These are phyloP conservation scores for Myodes glareolus DNA, from an alignment of 2,113 vertebrate genomes.

Conservation along the genomic window DNA sequence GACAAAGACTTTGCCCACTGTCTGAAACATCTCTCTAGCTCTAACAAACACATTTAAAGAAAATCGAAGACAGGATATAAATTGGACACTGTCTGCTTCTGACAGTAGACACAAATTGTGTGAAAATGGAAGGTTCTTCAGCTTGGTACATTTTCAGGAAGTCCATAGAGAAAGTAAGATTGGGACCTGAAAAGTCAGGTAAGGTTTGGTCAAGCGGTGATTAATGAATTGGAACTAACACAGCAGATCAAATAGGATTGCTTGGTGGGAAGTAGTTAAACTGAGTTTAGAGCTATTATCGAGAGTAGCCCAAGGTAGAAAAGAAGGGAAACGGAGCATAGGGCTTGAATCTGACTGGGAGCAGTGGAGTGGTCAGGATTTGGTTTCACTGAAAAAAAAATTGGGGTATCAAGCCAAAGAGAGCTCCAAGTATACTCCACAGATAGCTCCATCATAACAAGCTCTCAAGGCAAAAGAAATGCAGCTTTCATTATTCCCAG, in stretches of 20 bases:
- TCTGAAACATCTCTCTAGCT: neutral
- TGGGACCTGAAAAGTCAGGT: conserved; percentile 47
- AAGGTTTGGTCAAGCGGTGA: conserved; percentile 15
- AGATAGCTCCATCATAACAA: conserved; percentile 70
- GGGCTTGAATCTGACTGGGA: neutral
- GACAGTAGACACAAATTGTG: neutral
- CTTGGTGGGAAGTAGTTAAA: conserved; percentile 38
- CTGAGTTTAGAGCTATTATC: neutral
- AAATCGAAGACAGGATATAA: conserved; percentile 39
- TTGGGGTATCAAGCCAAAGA: conserved; percentile 31
- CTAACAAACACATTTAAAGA: conserved; percentile 3
- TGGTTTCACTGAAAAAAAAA: conserved; percentile 47
- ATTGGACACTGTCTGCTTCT: neutral
- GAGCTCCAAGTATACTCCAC: conserved; percentile 51
- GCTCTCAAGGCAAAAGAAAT: conserved; percentile 64
- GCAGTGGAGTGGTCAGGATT: neutral
- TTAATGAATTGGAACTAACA: conserved; percentile 14
- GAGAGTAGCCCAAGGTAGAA: conserved; percentile 3
- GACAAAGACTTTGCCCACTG: neutral
- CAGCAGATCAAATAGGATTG: conserved; percentile 33
- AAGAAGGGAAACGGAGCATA: neutral
- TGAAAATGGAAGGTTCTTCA: conserved; percentile 31
- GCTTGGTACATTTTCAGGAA: neutral
- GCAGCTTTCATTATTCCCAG: conserved; percentile 63
- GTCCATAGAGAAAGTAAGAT: conserved; percentile 16